phyloP scores from a whole-genome alignment of 2,797 vertebrate genomes.

The Hemitrygon akajei region DNA sequence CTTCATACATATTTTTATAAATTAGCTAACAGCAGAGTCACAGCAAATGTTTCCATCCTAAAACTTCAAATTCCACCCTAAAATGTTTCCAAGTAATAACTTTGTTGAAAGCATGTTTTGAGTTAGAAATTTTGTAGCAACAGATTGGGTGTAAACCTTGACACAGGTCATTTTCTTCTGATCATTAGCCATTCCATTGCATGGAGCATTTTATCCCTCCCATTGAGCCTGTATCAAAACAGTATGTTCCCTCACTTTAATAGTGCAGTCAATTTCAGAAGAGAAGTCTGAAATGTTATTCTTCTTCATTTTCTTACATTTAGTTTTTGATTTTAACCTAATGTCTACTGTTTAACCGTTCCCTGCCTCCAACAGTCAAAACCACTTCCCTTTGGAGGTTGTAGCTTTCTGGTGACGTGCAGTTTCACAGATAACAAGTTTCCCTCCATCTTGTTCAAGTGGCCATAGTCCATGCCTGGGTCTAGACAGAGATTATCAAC shows the following conservation, averaged over 20 bases:
- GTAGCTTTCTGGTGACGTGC: neutral
- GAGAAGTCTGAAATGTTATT: neutral
- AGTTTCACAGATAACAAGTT: neutral
- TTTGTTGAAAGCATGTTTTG: neutral
- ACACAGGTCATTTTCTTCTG: neutral
- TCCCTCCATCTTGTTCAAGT: neutral
- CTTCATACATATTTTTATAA: neutral
- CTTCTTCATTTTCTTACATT: neutral
- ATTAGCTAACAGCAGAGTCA: neutral
- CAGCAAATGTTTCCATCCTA: conserved; percentile 5
- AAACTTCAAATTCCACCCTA: neutral
- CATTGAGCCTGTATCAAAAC: neutral
- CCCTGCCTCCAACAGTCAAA: neutral
- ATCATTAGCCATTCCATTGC: neutral
- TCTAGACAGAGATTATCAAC: neutral
- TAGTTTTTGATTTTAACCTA: neutral
- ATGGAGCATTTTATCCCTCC: neutral
- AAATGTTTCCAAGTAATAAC: neutral
- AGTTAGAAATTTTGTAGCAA: neutral
- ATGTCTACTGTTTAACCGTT: neutral
- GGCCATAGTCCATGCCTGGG: neutral
- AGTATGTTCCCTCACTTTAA: neutral
- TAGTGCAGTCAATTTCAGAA: no score
- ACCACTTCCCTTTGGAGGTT: neutral
- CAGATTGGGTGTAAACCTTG: conserved; percentile 5